phyloP scores from a whole-genome alignment of 1,140 invertebrate species.

The Bombus consobrinus region DNA sequence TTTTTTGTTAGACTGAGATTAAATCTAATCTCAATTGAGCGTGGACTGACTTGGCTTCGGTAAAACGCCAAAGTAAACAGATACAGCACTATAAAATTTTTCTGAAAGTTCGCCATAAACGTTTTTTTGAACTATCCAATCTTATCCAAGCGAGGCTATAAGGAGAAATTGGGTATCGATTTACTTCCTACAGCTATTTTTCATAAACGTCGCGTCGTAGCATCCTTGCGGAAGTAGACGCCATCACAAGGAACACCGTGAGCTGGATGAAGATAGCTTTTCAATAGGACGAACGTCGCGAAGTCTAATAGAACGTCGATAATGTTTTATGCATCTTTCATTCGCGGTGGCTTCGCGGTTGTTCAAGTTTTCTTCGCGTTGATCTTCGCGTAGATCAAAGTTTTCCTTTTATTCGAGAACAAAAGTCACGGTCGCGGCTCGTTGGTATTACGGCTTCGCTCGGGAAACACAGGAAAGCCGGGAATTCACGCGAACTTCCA shows the following conservation, averaged over 20 bases:
- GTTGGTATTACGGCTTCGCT: neutral
- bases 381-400: slow-evolving; percentile 2
- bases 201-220: neutral
- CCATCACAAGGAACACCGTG: neutral
- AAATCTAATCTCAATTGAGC: too few species aligned
- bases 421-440: slow-evolving; percentile 13
- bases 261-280: neutral
- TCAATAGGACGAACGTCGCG: neutral
- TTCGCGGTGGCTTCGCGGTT: neutral
- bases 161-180: neutral
- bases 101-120: too few species aligned
- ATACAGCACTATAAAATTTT: too few species aligned
- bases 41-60: too few species aligned
- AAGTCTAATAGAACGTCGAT: slow-evolving; percentile 20
- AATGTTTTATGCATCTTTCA: slow-evolving; percentile 35
- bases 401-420: slow-evolving; percentile 22
- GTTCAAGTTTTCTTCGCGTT: slow-evolving; percentile 12
- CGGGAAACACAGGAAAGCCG: neutral
- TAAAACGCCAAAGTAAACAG: too few species aligned
- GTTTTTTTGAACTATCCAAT: too few species aligned
- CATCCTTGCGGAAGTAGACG: neutral
- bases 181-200: neutral
- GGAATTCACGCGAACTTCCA: neutral
- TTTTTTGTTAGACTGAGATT: too few species aligned
- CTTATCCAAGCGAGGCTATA: too few species aligned